These are phyloP conservation scores for Myopa testacea DNA, from an alignment of 2,888 invertebrate genomes.

Conservation along the genomic window DNA sequence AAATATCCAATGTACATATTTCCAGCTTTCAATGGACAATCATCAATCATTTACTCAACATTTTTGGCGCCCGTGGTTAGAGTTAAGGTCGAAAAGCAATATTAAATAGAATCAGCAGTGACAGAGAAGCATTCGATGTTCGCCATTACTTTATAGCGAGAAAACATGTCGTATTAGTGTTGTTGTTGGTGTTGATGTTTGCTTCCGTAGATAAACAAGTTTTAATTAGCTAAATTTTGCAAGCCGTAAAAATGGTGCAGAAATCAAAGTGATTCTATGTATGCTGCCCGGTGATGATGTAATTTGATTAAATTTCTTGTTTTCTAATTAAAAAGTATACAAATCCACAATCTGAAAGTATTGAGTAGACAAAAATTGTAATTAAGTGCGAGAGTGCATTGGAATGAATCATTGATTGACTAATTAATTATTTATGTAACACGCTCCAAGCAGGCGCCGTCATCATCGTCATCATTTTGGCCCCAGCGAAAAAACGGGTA, in stretches of 20 bases:
- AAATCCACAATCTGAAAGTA: neutral
- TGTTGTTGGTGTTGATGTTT: neutral
- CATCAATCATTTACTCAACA: conserved; percentile 20
- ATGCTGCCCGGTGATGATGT: neutral
- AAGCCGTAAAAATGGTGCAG: neutral
- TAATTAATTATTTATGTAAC: neutral
- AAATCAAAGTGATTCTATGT: neutral
- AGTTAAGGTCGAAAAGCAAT: neutral
- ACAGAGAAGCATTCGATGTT: neutral
- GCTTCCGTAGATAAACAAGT: conserved; percentile 17
- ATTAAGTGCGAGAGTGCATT: neutral
- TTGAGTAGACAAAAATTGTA: neutral
- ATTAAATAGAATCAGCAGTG: neutral
- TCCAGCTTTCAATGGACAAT: conserved; percentile 26
- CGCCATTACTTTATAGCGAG: neutral
- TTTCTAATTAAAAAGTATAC: neutral
- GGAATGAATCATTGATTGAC: neutral
- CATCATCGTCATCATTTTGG: no score
- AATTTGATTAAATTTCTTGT: neutral
- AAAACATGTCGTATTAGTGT: no score
- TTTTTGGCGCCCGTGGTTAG: neutral
- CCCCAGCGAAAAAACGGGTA: neutral
- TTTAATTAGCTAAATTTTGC: conserved; percentile 25
- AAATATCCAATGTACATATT: neutral
- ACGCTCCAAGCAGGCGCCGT: neutral